Evolutionary conservation across 2,113 vertebrate species (phyloP).

Genomic region (Festucalex cinctus): DNA sequence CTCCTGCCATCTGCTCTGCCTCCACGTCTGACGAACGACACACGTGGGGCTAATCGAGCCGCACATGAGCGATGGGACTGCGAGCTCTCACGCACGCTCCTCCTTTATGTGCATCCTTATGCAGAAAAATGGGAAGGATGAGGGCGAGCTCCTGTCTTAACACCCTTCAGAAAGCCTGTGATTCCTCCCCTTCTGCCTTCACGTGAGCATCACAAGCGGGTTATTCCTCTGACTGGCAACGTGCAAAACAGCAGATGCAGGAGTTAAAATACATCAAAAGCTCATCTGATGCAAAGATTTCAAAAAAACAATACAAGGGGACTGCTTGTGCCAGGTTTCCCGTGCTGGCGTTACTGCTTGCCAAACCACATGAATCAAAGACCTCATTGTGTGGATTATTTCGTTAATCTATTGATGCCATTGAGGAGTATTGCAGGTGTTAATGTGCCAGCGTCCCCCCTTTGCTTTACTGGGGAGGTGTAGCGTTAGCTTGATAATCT

Average conservation of each 20-base stretch:
- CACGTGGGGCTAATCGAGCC: constrained; percentile 76
- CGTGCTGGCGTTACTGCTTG: constrained; percentile 59
- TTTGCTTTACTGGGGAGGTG: constrained; percentile 63
- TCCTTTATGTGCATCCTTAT: constrained; percentile 58
- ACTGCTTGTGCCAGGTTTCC: constrained; percentile 60
- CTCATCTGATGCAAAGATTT: constrained; percentile 51
- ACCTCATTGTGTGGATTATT: constrained; percentile 75
- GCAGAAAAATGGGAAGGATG: constrained; percentile 46
- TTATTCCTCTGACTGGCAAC: constrained; percentile 50
- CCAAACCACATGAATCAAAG: constrained; percentile 73
- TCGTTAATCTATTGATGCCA: constrained; percentile 75
- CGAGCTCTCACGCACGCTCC: constrained; percentile 43
- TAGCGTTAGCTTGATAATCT: constrained; percentile 69
- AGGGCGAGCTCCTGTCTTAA: constrained; percentile 55
- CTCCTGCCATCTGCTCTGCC: constrained; percentile 76
- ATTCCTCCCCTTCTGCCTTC: constrained; percentile 50
- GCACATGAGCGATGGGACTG: constrained; percentile 72
- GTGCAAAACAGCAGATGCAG: constrained; percentile 49
- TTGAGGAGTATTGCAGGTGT: constrained; percentile 71
- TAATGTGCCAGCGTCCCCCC: constrained; percentile 63
- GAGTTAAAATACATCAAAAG: constrained; percentile 62
- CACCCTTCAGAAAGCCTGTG: constrained; percentile 50
- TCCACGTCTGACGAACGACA: constrained; percentile 73
- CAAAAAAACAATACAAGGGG: constrained; percentile 28
- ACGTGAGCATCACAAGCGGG: constrained; percentile 51